phyloP scores from a whole-genome alignment of 2,888 invertebrate species.

The Asteroscopus sphinx region DNA sequence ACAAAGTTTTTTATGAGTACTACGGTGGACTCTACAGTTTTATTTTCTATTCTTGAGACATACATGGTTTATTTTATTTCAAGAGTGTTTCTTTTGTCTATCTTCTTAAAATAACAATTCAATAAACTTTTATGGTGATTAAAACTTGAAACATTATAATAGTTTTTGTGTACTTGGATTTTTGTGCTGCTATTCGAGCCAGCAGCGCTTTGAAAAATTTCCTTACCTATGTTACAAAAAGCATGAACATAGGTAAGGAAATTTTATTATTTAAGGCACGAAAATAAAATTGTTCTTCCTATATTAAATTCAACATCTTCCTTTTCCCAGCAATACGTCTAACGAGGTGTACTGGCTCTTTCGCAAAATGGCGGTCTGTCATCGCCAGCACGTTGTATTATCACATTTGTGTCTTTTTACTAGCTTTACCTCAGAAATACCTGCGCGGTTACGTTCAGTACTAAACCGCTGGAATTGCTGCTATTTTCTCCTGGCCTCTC shows the following conservation, averaged over 20 bases:
- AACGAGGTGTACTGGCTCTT: constrained; percentile 30
- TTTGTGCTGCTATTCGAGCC: no score
- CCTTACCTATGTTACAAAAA: no score
- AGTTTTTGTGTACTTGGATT: no score
- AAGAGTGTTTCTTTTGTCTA: no score
- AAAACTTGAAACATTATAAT: no score
- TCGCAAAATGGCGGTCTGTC: constrained; percentile 30
- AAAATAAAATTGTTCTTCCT: background rate
- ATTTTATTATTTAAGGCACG: background rate
- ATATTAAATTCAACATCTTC: background rate
- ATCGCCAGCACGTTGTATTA: constrained; percentile 41
- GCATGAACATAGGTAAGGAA: background rate
- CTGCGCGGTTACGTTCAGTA: constrained; percentile 51
- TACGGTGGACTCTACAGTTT: no score
- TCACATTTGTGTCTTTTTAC: constrained; percentile 43
- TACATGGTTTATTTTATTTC: no score
- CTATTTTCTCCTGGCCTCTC: constrained; percentile 60
- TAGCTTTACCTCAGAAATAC: constrained; percentile 36
- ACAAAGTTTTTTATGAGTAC: no score
- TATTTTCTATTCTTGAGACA: no score
- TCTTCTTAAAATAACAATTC: no score
- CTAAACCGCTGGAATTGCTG: constrained; percentile 63
- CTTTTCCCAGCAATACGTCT: constrained; percentile 28
- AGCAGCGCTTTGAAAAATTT: no score
- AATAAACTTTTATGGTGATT: no score